Base-by-base conservation (phyloP, 2,888 invertebrate genomes). In the Drosophila ochracea region DNA sequence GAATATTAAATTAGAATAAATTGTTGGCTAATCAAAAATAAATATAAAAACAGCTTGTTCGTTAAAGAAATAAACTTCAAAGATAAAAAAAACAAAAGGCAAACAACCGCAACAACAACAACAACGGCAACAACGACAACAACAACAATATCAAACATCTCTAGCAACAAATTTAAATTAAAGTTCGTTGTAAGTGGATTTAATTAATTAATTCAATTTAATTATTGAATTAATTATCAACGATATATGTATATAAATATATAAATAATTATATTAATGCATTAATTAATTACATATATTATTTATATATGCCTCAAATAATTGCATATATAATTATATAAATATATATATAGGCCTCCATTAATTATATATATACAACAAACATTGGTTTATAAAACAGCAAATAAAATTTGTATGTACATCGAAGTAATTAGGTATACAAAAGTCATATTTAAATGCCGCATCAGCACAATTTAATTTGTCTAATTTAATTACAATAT, bases 91-190 rank as follows among this genome's bases (percentile, higher is more conserved):
- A 50, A 52, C 11, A 2, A 57, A 50, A 41, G 9, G 25, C 47
- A 68, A 60, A 49, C 16, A 54, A 66, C 31, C 49, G 33, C 68
- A 66, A 52, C n/a, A 63, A 53, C 67, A 50, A 33, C 21, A 47
- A 39, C 28, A 59, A 37, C 49, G 21, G 7, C 41, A 68, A 33
- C 30, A 65, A 59, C 31, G 21, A 49, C 50, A 31, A 49, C 59
- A 41, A 65, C n/a, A 68, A 66, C 39, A 65, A 28, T 25, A 66
- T 55, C 55, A 67, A 35, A 68, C 50, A 58, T 41, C 52, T 68
- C 43, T 58, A 68, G 69, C 69, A 59, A 68, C 30, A 50, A 58
- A 25, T 31, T 4, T 21, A 53, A 53, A 41, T 53, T 31, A 41
- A 54, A n/a, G 13, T 28, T 41, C n/a, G 13, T 4, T 49, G 39